phyloP scores from a whole-genome alignment of 2,797 vertebrate species.

The Acanthiza pusilla region DNA sequence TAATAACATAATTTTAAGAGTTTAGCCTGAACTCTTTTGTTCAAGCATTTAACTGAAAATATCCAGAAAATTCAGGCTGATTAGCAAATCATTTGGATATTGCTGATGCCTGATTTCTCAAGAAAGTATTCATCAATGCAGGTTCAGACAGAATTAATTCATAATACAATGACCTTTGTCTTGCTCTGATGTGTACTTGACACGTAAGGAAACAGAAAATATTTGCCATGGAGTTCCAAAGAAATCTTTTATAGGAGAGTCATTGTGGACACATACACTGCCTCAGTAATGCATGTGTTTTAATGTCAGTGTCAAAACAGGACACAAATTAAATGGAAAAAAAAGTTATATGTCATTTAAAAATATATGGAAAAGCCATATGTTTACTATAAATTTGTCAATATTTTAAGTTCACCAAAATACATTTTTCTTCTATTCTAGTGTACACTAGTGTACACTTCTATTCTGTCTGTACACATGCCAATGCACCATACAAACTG shows the following conservation, averaged over 20 bases:
- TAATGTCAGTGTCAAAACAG: background rate
- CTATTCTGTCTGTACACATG: background rate
- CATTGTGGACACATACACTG: background rate
- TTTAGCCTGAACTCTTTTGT: background rate
- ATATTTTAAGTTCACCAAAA: background rate
- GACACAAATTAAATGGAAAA: background rate
- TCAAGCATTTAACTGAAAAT: background rate
- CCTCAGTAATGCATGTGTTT: background rate
- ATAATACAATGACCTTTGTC: background rate
- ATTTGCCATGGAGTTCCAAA: background rate
- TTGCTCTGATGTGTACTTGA: background rate
- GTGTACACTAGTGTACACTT: no score
- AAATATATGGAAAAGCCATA: background rate
- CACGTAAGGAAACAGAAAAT: background rate
- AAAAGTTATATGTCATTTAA: background rate
- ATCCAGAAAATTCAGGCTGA: background rate
- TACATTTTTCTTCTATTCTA: background rate
- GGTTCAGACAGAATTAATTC: background rate
- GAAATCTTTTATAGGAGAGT: background rate
- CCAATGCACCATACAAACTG: background rate
- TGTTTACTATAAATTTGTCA: background rate
- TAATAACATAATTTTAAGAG: background rate
- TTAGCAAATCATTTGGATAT: background rate
- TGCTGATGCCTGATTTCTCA: background rate
- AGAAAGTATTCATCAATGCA: background rate